phyloP scores from a whole-genome alignment of 2,797 vertebrate genomes.

The Premnoplex brunnescens region DNA sequence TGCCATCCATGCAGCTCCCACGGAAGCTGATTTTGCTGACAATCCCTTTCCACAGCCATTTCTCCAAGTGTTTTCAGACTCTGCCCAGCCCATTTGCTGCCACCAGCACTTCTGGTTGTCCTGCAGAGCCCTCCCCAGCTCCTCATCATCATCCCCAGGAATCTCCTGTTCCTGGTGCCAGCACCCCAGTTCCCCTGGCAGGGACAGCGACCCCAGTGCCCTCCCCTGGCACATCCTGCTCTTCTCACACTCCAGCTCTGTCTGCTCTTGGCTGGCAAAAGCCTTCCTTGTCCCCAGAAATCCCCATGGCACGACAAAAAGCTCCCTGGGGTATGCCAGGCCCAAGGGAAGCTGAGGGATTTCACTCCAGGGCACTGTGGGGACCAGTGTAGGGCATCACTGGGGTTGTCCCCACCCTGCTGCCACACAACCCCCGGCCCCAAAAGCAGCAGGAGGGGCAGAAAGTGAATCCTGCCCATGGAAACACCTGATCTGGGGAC shows the following conservation, averaged over 20 bases:
- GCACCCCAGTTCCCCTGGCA: accelerated
- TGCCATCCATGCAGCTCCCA: accelerated
- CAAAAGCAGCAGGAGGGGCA: neutral
- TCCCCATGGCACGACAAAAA: neutral
- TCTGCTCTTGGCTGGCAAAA: neutral
- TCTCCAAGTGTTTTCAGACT: neutral
- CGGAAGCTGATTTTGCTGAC: neutral
- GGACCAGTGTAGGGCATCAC: neutral
- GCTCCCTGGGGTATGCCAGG: neutral
- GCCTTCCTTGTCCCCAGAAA: neutral
- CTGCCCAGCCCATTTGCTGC: neutral
- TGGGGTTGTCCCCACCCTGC: accelerated
- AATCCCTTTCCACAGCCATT: neutral
- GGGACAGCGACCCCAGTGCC: neutral
- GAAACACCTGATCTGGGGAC: neutral
- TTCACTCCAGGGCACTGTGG: accelerated
- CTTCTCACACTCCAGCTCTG: neutral
- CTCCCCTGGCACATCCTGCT: neutral
- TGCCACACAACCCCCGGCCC: neutral
- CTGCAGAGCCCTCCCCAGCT: neutral
- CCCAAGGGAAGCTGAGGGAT: neutral
- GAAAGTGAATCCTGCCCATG: neutral
- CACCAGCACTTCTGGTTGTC: accelerated
- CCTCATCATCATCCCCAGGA: neutral
- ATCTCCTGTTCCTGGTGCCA: accelerated